Conservation (phyloP, 1,140 invertebrate species). For the Tetramorium simillimum region DNA sequence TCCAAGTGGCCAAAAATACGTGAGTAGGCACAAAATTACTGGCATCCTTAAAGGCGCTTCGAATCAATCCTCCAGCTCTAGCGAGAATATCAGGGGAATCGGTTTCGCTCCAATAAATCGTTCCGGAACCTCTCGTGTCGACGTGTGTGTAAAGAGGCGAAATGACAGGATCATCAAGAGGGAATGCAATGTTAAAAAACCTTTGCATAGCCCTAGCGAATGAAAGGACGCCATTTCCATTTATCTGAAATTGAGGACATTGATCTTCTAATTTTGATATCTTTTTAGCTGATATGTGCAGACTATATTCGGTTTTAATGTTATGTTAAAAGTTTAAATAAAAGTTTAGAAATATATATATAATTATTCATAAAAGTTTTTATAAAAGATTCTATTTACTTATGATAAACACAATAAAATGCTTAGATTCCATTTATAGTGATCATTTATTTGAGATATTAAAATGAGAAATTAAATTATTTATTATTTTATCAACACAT, state of each 20-base stretch:
- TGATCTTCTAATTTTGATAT: constrained; percentile 1
- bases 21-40: constrained; percentile 88
- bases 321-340: background rate
- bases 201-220: constrained; percentile 94
- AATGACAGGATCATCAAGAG: constrained; percentile 95
- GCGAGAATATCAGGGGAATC: constrained; percentile 87
- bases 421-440: background rate
- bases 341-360: background rate
- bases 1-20: constrained; percentile 89
- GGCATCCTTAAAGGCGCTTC: constrained; percentile 89
- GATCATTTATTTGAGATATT: background rate
- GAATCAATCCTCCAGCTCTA: constrained; percentile 89
- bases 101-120: constrained; percentile 93
- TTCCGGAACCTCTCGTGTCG: constrained; percentile 91
- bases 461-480: background rate
- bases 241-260: constrained; percentile 89
- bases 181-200: constrained; percentile 95
- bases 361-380: background rate
- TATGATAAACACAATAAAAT: background rate
- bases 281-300: background rate
- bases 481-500: background rate
- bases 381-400: background rate
- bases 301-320: background rate
- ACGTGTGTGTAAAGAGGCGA: constrained; percentile 96
- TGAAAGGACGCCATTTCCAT: constrained; percentile 96